These are phyloP conservation scores for Tribolium freemani DNA, from an alignment of 2,888 invertebrate genomes.

Conservation along the genomic window DNA sequence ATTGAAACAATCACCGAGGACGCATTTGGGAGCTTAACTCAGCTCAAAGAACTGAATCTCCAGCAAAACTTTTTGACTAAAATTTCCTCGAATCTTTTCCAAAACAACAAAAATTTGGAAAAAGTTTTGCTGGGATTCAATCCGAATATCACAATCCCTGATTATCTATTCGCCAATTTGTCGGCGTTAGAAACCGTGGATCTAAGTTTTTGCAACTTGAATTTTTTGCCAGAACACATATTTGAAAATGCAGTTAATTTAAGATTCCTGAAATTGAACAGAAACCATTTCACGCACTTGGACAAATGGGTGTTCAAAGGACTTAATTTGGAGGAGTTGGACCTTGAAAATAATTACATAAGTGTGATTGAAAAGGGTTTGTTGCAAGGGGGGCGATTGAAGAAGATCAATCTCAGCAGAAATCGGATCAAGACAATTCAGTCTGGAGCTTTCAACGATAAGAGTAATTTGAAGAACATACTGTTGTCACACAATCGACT, in stretches of 20 bases:
- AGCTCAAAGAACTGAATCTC: constrained; percentile 77
- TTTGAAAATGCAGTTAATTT: constrained; percentile 43
- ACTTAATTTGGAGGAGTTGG: not conserved
- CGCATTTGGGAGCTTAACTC: constrained; percentile 70
- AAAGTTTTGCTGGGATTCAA: constrained; percentile 48
- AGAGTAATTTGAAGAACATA: constrained; percentile 72
- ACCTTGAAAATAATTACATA: not conserved
- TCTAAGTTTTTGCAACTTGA: constrained; percentile 77
- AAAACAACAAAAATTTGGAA: constrained; percentile 7
- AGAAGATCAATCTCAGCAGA: constrained; percentile 73
- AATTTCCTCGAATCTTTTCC: not conserved
- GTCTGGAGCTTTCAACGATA: constrained; percentile 54
- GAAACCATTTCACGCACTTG: not conserved
- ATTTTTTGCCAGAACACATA: constrained; percentile 68
- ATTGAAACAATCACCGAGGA: constrained; percentile 41
- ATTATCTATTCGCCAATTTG: constrained; percentile 11
- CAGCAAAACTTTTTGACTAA: constrained; percentile 71
- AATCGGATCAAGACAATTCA: constrained; percentile 65
- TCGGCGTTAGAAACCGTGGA: constrained; percentile 67
- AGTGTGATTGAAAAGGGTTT: not conserved
- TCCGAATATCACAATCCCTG: constrained; percentile 43
- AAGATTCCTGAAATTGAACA: not conserved
- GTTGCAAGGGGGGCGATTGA: not conserved
- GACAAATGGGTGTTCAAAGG: not conserved
- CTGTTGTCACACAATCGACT: constrained; percentile 37